Evolutionary conservation across 2,888 invertebrate genomes (phyloP).

Genomic region (Hypselothyrea guttata): DNA sequence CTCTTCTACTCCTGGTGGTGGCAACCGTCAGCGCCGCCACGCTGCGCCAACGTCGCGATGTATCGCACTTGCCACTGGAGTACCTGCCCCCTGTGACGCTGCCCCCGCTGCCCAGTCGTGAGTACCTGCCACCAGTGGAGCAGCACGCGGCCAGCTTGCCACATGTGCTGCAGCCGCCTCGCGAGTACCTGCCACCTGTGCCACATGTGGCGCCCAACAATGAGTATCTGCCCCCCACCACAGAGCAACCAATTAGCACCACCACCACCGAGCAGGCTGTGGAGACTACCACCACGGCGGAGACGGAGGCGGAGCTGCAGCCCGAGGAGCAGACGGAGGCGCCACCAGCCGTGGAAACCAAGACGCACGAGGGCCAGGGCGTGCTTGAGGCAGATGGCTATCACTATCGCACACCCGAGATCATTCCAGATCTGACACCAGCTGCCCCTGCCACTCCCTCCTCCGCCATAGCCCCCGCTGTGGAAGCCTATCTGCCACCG

Average conservation of each 20-base stretch:
- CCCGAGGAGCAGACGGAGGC: constrained; percentile 26
- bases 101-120: constrained; percentile 68
- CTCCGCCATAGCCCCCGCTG: constrained; percentile 2
- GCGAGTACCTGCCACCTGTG: constrained; percentile 65
- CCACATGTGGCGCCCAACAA: constrained; percentile 42
- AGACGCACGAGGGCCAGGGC: constrained; percentile 48
- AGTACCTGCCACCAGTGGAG: constrained; percentile 76
- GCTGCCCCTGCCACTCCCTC: constrained; percentile 2
- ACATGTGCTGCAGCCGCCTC: constrained; percentile 57
- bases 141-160: constrained; percentile 59
- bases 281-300: constrained; percentile 19
- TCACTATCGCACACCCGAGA: constrained; percentile 68
- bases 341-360: constrained; percentile 40
- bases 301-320: background rate
- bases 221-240: constrained; percentile 56
- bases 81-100: constrained; percentile 71
- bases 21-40: constrained; percentile 13
- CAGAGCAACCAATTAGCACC: constrained; percentile 29
- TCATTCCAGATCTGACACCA: constrained; percentile 60
- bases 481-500: constrained; percentile 69
- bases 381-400: constrained; percentile 69
- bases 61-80: constrained; percentile 70
- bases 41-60: constrained; percentile 71
- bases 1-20: constrained; percentile 17
- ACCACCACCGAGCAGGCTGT: constrained; percentile 22